A percentile compares a stretch with the other conserved stretches of the same genome.
These are phyloP conservation scores for Cebidichthys violaceus DNA, from an alignment of 2,113 vertebrate species.

Conservation along the genomic window DNA sequence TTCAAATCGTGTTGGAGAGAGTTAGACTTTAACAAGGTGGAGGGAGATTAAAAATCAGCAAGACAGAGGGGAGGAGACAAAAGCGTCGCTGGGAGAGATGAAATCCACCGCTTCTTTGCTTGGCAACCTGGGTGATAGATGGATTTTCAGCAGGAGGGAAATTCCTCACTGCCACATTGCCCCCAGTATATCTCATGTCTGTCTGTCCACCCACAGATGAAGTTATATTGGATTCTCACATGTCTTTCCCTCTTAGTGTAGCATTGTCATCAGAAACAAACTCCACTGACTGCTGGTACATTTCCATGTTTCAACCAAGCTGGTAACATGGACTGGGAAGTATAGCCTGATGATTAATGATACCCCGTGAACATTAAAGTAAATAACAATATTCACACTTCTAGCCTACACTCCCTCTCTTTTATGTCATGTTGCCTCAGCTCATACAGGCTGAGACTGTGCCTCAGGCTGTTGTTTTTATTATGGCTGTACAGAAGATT, in stretches of 20 bases:
- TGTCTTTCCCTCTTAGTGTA: neutral
- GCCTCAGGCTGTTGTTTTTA: conserved; percentile 41
- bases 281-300: neutral
- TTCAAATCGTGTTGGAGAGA: conserved; percentile 45
- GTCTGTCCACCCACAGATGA: conserved; percentile 21
- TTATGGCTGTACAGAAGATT: conserved; percentile 49
- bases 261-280: conserved; percentile 5
- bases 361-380: neutral
- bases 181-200: conserved; percentile 36
- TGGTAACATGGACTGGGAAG: conserved; percentile 3
- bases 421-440: conserved; percentile 4
- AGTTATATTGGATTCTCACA: conserved; percentile 18
- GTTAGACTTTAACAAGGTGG: conserved; percentile 51
- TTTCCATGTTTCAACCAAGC: conserved; percentile 25
- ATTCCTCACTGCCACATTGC: conserved; percentile 59
- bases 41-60: conserved; percentile 45
- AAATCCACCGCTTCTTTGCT: conserved; percentile 63
- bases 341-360: conserved; percentile 10
- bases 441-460: conserved; percentile 1
- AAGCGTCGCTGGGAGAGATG: conserved; percentile 48
- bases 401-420: neutral
- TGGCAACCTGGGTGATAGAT: conserved; percentile 64
- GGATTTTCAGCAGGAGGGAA: conserved; percentile 65
- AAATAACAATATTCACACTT: neutral
- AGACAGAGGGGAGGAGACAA: conserved; percentile 55